phyloP scores from a whole-genome alignment of 1,140 invertebrate species.

The Neuroterus valhalla region DNA sequence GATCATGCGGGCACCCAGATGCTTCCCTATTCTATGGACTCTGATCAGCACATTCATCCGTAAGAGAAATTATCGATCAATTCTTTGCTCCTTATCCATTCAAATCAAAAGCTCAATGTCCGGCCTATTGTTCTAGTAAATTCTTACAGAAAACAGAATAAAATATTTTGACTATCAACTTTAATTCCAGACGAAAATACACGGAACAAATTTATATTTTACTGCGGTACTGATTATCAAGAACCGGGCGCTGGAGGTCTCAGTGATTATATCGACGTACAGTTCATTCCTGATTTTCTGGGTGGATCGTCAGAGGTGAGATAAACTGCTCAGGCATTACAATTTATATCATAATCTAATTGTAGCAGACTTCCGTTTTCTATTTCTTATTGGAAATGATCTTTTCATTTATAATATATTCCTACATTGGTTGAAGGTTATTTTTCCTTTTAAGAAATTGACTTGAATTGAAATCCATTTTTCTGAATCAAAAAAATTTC shows the following conservation, averaged over 20 bases:
- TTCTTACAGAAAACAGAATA: no score
- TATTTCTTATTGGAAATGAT: slow-evolving; percentile 19
- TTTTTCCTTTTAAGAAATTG: slow-evolving; percentile 21
- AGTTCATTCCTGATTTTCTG: slow-evolving; percentile 94
- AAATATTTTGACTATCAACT: slow-evolving; percentile 32
- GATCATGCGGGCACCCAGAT: slow-evolving; percentile 91
- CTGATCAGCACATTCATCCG: slow-evolving; percentile 96
- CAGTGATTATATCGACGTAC: slow-evolving; percentile 89
- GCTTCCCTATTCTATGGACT: slow-evolving; percentile 98
- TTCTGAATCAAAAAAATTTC: not conserved
- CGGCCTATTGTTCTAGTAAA: no score
- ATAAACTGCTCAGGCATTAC: slow-evolving; percentile 32
- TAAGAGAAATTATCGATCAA: slow-evolving; percentile 62
- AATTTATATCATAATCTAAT: not conserved
- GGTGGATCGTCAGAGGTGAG: slow-evolving; percentile 91
- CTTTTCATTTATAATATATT: slow-evolving; percentile 23
- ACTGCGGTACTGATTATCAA: slow-evolving; percentile 91
- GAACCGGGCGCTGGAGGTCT: slow-evolving; percentile 84
- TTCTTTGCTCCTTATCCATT: no score
- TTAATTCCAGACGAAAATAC: slow-evolving; percentile 90
- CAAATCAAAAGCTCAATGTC: no score
- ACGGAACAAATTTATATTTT: slow-evolving; percentile 94
- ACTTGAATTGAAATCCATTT: not conserved
- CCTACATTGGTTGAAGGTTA: not conserved
- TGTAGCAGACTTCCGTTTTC: not conserved